Evolutionary conservation across 2,797 vertebrate genomes (phyloP).

Genomic region (Lacerta agilis): DNA sequence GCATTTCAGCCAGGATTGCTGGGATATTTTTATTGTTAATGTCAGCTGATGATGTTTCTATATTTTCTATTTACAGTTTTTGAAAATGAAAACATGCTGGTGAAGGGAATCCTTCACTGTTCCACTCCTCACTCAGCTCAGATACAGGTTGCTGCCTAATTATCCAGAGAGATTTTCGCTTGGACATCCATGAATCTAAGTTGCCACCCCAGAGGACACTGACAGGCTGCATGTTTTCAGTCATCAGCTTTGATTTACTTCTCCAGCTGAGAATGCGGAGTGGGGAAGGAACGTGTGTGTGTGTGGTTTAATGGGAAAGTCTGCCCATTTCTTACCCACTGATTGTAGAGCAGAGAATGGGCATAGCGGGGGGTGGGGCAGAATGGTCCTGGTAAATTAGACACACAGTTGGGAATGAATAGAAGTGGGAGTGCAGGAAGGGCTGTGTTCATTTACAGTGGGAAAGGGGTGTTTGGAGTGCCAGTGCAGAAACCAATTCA

Average conservation of each 20-base stretch:
- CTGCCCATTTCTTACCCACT: not conserved
- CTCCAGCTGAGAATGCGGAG: not conserved
- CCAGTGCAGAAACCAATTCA: not conserved
- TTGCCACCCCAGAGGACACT: not conserved
- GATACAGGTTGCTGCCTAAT: not conserved
- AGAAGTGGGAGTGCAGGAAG: not conserved
- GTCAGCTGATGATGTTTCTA: too few species aligned
- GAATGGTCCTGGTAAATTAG: not conserved
- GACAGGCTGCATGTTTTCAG: not conserved
- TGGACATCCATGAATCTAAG: not conserved
- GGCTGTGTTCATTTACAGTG: not conserved
- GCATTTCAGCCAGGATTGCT: too few species aligned
- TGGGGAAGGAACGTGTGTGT: not conserved
- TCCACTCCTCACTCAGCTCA: conserved; percentile 32
- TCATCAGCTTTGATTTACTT: not conserved
- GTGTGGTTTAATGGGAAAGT: not conserved
- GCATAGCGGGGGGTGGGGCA: not conserved
- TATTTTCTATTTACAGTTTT: not conserved
- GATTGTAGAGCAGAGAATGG: not conserved
- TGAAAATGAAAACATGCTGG: not conserved
- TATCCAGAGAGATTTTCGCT: not conserved
- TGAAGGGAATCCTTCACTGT: not conserved
- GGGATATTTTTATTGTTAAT: too few species aligned
- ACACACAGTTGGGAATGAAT: not conserved
- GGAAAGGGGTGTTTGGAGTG: not conserved